Conservation (phyloP, 2,113 vertebrate genomes). For the Thunnus maccoyii region DNA sequence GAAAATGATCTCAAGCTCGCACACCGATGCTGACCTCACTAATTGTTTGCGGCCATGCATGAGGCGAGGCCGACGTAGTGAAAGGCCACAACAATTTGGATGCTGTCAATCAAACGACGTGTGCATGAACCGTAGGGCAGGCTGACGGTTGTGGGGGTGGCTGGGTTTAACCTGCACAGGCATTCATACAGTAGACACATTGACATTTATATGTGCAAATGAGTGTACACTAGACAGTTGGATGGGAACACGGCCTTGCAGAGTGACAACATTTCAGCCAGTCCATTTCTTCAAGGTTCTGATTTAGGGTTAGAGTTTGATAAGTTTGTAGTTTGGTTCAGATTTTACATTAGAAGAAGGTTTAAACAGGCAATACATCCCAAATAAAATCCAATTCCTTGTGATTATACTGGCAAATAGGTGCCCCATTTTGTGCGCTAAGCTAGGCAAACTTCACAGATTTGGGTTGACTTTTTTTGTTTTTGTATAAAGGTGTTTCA, state of each 20-base stretch:
- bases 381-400: no score
- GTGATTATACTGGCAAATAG: no score
- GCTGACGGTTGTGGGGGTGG: background rate
- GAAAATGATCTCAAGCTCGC: constrained; percentile 34
- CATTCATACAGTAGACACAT: background rate
- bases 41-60: constrained; percentile 42
- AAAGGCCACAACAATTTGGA: constrained; percentile 36
- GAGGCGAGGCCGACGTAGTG: constrained; percentile 7
- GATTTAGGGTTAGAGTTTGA: background rate
- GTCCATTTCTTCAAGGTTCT: background rate
- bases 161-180: background rate
- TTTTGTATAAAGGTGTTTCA: background rate
- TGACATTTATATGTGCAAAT: constrained; percentile 59
- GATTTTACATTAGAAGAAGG: background rate
- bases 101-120: constrained; percentile 39
- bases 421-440: background rate
- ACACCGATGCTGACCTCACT: constrained; percentile 4
- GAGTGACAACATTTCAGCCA: background rate
- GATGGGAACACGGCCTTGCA: background rate
- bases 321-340: background rate
- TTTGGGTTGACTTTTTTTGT: background rate
- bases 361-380: background rate
- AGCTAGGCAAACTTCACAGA: background rate
- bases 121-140: constrained; percentile 17
- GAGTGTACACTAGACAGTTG: background rate